phyloP scores from a whole-genome alignment of 2,888 invertebrate species.

The Cheilosia urbana region DNA sequence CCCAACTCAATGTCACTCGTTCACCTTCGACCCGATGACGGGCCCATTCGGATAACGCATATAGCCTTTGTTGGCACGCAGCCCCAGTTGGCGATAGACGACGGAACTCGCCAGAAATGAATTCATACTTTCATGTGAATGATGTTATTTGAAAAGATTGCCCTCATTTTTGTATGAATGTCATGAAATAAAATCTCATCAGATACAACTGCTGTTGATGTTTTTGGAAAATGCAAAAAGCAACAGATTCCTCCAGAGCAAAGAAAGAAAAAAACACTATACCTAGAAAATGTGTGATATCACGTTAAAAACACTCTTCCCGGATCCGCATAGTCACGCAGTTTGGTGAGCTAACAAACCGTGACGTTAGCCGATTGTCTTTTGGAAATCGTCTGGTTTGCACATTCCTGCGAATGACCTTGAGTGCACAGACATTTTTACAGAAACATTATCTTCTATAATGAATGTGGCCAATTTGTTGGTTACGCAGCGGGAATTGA shows the following conservation, averaged over 20 bases:
- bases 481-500: constrained; percentile 68
- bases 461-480: constrained; percentile 75
- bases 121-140: too few relatives aligned
- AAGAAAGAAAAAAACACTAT: neutral
- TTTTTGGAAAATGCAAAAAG: too few relatives aligned
- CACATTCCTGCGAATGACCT: constrained; percentile 64
- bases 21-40: too few relatives aligned
- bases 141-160: too few relatives aligned
- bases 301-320: constrained; percentile 30
- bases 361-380: constrained; percentile 58
- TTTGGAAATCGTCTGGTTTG: constrained; percentile 63
- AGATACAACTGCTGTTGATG: too few relatives aligned
- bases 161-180: too few relatives aligned
- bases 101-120: too few relatives aligned
- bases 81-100: too few relatives aligned
- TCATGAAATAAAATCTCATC: too few relatives aligned
- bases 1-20: too few relatives aligned
- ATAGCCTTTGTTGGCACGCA: too few relatives aligned
- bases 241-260: neutral
- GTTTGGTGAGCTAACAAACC: constrained; percentile 40
- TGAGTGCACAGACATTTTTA: constrained; percentile 40
- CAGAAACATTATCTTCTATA: constrained; percentile 68
- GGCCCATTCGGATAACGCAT: too few relatives aligned
- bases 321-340: constrained; percentile 33
- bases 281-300: constrained; percentile 1